Evolutionary conservation across 1,140 invertebrate genomes (phyloP), one percentile per base, ranked within the genome.

Genomic region (Orchestia grillus): DNA sequence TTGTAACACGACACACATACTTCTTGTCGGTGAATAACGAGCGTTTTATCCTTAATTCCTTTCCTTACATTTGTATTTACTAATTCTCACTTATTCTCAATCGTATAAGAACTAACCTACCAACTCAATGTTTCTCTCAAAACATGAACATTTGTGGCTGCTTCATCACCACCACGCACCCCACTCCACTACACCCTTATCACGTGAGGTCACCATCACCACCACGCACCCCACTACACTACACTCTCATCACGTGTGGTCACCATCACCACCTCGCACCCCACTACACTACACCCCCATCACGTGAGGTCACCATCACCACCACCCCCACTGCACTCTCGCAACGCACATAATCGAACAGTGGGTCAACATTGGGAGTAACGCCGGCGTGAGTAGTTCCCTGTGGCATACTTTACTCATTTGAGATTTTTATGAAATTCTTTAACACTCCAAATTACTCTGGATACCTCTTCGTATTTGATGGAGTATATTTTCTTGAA

Each of bases 331-430:
- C 88, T 43, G 0, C 42, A 41, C 16, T 90, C 88, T 36, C 4
- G 4, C 28, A 41, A 90, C 88, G 4, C n/a, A 41, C 88, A 90
- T 90, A 41, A 90, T 36, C 43, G 28, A 77, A 90, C 88, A 90
- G 88, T 36, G 88, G 88, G 88, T 90, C 88, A 4, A 90, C 88
- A 42, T 90, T 90, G 88, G 88, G 88, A 90, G 88, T 90, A 90
- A 90, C 88, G 88, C 88, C 88, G 88, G 88, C 88, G 88, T 90
- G 88, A 90, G 88, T 90, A 90, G 88, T 90, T 90, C 88, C 88
- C 88, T 90, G n/a, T 90, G 41, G 88, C 88, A 44, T 44, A 90
- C 42, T 90, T 90, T 90, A 90, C 88, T 90, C 88, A 90, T 90
- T 42, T 90, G 88, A 90, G 43, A 90, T 90, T 90, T 90, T 90